Percentiles rank a stretch among this genome's conserved stretches.
Conservation (phyloP, 2,888 invertebrate genomes). For the Baccha elongata region DNA sequence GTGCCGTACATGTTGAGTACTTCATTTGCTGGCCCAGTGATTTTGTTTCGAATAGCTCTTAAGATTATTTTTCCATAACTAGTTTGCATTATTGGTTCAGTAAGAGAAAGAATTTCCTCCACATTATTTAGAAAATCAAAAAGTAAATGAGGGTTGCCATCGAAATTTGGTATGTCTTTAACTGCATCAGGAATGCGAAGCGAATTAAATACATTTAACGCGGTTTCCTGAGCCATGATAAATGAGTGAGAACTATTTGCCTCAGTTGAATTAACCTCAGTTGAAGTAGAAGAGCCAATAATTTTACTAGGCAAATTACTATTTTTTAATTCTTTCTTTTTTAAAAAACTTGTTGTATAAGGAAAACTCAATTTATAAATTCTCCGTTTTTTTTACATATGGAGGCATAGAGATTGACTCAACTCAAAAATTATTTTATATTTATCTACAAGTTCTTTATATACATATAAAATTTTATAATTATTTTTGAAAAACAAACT, state of each 20-base stretch:
- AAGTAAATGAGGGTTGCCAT: too few species aligned
- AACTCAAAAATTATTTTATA: too few species aligned
- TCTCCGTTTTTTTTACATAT: conserved; percentile 3
- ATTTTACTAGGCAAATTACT: neutral
- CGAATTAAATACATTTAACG: too few species aligned
- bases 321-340: too few species aligned
- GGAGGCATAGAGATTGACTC: neutral
- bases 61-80: neutral
- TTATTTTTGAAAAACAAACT: neutral
- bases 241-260: neutral
- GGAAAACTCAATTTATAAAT: neutral
- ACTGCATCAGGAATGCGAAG: neutral
- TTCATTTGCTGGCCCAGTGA: neutral
- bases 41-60: neutral
- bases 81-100: neutral
- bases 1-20: neutral
- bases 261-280: too few species aligned
- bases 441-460: too few species aligned
- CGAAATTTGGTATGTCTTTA: neutral
- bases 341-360: neutral
- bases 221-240: neutral
- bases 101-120: neutral
- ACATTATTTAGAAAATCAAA: neutral
- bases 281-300: neutral
- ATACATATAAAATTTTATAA: too few species aligned